phyloP scores from a whole-genome alignment of 2,797 vertebrate genomes.

The Arvicola amphibius region DNA sequence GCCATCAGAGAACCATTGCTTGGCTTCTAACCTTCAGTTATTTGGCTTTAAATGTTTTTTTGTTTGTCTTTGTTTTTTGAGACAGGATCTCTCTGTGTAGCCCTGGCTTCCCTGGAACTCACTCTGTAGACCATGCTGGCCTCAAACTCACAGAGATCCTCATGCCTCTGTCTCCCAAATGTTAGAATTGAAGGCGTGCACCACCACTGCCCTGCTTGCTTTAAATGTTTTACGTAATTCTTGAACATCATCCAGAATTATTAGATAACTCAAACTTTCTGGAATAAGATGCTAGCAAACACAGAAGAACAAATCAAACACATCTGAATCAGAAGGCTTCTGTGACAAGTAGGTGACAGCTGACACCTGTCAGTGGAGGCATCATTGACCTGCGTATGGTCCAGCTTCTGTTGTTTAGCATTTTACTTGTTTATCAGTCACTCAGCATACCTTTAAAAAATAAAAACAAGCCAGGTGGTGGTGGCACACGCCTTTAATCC shows the following conservation, averaged over 20 bases:
- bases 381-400: conserved; percentile 1
- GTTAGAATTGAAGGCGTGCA: not conserved
- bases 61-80: not conserved
- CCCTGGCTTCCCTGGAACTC: not conserved
- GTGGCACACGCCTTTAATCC: too few relatives aligned
- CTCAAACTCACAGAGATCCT: not conserved
- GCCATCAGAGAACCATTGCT: not conserved
- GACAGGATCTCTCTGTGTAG: not conserved
- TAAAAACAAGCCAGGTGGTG: not conserved
- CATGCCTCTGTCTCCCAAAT: not conserved
- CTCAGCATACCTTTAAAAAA: not conserved
- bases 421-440: not conserved
- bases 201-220: not conserved
- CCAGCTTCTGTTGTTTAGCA: not conserved
- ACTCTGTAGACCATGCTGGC: not conserved
- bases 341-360: not conserved
- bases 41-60: conserved; percentile 34
- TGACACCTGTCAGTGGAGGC: not conserved
- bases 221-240: conserved; percentile 27
- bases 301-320: conserved; percentile 4
- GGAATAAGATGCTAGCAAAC: not conserved
- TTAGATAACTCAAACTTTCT: conserved; percentile 19
- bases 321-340: conserved; percentile 24
- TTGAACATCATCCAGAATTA: conserved; percentile 5
- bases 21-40: not conserved